These are phyloP conservation scores for Lasioglossum calceatum DNA, from an alignment of 2,888 invertebrate genomes.

Conservation along the genomic window DNA sequence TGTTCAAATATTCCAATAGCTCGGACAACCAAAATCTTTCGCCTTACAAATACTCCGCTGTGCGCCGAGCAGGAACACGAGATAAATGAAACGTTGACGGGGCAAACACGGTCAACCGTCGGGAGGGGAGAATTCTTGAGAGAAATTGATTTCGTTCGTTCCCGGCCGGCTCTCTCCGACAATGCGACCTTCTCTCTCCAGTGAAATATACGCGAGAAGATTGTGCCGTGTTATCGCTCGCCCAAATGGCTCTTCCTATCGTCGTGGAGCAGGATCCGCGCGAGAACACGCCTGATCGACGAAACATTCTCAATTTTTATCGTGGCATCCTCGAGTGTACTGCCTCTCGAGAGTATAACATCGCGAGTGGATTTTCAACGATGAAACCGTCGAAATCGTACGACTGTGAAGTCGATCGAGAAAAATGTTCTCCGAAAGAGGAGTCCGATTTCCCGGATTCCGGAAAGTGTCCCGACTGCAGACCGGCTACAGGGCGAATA, in stretches of 20 bases:
- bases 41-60: too few species aligned
- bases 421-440: too few species aligned
- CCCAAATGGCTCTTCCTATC: background rate
- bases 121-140: background rate
- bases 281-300: too few species aligned
- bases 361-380: background rate
- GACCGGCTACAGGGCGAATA: background rate
- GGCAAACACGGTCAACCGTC: background rate
- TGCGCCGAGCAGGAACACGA: background rate
- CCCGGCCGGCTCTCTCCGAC: background rate
- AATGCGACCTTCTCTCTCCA: background rate
- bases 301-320: too few species aligned
- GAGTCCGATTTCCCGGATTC: background rate
- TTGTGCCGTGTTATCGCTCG: background rate
- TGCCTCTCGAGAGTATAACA: too few species aligned
- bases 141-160: background rate
- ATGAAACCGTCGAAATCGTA: background rate
- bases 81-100: background rate
- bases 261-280: background rate
- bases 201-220: background rate
- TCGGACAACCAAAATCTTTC: too few species aligned
- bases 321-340: too few species aligned
- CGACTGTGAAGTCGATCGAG: background rate
- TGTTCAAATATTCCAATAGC: too few species aligned
- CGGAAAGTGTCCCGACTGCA: background rate